phyloP scores from a whole-genome alignment of 1,140 invertebrate species.

The Drosophila tani region DNA sequence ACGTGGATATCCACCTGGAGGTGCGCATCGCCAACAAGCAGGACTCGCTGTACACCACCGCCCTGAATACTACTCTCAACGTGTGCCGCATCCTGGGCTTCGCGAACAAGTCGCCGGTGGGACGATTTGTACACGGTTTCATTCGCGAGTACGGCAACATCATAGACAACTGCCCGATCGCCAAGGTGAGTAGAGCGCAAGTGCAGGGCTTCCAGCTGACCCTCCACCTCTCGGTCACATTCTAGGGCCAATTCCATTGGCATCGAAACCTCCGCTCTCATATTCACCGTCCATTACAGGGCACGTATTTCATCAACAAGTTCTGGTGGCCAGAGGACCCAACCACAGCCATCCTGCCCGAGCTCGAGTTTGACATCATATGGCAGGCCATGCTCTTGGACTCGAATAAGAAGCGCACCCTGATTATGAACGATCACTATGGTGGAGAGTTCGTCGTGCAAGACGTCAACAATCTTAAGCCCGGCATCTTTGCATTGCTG shows the following conservation, averaged over 20 bases:
- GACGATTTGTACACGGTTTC: slow-evolving; percentile 63
- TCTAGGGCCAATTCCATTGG: slow-evolving; percentile 64
- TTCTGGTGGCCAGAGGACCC: slow-evolving; percentile 82
- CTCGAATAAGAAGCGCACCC: slow-evolving; percentile 66
- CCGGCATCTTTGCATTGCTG: slow-evolving; percentile 75
- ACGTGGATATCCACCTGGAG: slow-evolving; percentile 70
- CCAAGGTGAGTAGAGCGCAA: slow-evolving; percentile 57
- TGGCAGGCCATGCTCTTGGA: slow-evolving; percentile 65
- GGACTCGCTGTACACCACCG: slow-evolving; percentile 61
- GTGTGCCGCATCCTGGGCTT: slow-evolving; percentile 69
- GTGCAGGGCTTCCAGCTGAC: slow-evolving; percentile 9
- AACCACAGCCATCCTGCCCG: slow-evolving; percentile 70
- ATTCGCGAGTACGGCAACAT: slow-evolving; percentile 75
- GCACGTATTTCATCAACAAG: slow-evolving; percentile 76
- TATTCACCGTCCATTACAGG: slow-evolving; percentile 70
- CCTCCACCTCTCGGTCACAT: slow-evolving; percentile 22
- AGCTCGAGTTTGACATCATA: slow-evolving; percentile 72
- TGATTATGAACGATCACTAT: slow-evolving; percentile 71
- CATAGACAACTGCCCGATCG: slow-evolving; percentile 69
- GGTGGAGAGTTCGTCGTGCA: slow-evolving; percentile 68
- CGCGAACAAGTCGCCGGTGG: slow-evolving; percentile 70
- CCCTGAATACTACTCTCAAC: slow-evolving; percentile 69
- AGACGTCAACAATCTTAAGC: slow-evolving; percentile 77
- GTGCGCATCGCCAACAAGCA: slow-evolving; percentile 62
- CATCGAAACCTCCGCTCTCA: slow-evolving; percentile 35